These are phyloP conservation scores for Lindbergichthys nudifrons DNA, from an alignment of 2,797 vertebrate genomes.

Conservation along the genomic window DNA sequence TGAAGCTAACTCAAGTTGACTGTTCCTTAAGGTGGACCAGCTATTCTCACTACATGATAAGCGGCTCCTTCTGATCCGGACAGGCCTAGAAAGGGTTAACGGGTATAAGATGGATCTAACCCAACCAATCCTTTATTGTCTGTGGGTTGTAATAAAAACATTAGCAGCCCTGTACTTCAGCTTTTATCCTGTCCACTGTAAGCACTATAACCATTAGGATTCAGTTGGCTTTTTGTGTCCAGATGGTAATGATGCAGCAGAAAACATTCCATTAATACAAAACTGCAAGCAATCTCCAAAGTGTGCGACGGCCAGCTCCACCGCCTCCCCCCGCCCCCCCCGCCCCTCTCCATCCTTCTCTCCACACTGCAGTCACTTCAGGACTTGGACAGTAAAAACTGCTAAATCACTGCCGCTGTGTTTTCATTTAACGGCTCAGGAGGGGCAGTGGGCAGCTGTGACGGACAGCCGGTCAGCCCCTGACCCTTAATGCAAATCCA, in stretches of 20 bases:
- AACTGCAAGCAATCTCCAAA: conserved; percentile 60
- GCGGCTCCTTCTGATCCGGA: neutral
- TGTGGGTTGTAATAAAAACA: conserved; percentile 3
- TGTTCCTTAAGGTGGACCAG: neutral
- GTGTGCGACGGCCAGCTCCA: conserved; percentile 49
- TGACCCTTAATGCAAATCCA: conserved; percentile 42
- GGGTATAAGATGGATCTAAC: conserved; percentile 30
- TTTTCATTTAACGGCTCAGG: conserved; percentile 47
- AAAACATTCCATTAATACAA: conserved; percentile 67
- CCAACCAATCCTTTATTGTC: conserved; percentile 11
- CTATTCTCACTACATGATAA: neutral
- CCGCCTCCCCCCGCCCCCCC: neutral
- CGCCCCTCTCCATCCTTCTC: neutral
- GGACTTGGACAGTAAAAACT: conserved; percentile 60
- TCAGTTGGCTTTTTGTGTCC: conserved; percentile 51
- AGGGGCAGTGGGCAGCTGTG: conserved; percentile 24
- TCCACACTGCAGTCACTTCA: conserved; percentile 48
- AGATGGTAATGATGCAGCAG: conserved; percentile 69
- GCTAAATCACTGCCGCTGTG: conserved; percentile 66
- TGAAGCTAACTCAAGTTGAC: too few relatives aligned
- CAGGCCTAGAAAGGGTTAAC: conserved; percentile 22
- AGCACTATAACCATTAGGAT: conserved; percentile 50
- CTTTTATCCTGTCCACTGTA: conserved; percentile 34
- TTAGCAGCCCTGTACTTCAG: conserved; percentile 18
- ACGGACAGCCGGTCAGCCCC: conserved; percentile 56